Percentiles rank a stretch among this genome's conserved stretches.
These are phyloP conservation scores for Dorcus parallelipipedus DNA, from an alignment of 2,888 invertebrate genomes.

Conservation along the genomic window DNA sequence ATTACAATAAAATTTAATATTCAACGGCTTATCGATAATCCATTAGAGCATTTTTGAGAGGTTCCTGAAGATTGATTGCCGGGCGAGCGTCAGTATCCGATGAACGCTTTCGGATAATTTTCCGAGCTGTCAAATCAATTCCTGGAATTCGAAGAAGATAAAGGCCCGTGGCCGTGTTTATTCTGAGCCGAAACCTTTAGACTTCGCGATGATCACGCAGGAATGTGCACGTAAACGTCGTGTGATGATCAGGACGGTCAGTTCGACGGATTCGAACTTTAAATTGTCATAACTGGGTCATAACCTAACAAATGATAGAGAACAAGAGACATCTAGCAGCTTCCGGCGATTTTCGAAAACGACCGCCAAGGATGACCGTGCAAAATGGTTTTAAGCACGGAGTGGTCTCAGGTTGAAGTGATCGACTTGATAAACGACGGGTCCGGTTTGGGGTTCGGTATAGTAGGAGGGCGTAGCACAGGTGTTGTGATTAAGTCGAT, in stretches of 20 bases:
- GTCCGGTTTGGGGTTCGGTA: constrained; percentile 95
- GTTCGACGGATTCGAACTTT: no score
- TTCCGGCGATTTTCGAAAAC: constrained; percentile 8
- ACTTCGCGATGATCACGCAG: background rate
- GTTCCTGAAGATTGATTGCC: no score
- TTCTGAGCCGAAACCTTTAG: constrained; percentile 1
- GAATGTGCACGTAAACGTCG: background rate
- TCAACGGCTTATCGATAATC: no score
- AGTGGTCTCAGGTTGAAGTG: constrained; percentile 99
- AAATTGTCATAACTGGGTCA: background rate
- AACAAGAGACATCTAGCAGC: constrained; percentile 4
- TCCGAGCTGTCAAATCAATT: no score
- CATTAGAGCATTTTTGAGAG: no score
- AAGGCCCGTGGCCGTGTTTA: background rate
- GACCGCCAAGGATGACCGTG: constrained; percentile 13
- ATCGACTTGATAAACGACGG: constrained; percentile 98
- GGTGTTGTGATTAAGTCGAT: constrained; percentile 99
- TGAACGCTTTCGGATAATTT: no score
- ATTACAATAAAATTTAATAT: no score
- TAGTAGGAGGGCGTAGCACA: constrained; percentile 96
- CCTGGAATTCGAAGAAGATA: no score
- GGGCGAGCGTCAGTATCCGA: no score
- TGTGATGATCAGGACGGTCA: no score
- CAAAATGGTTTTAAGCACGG: constrained; percentile 86
- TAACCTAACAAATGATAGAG: constrained; percentile 17